A percentile compares a stretch with the other conserved stretches of the same genome.
phyloP scores from a whole-genome alignment of 2,888 invertebrate species.

The Napeogenes inachia region DNA sequence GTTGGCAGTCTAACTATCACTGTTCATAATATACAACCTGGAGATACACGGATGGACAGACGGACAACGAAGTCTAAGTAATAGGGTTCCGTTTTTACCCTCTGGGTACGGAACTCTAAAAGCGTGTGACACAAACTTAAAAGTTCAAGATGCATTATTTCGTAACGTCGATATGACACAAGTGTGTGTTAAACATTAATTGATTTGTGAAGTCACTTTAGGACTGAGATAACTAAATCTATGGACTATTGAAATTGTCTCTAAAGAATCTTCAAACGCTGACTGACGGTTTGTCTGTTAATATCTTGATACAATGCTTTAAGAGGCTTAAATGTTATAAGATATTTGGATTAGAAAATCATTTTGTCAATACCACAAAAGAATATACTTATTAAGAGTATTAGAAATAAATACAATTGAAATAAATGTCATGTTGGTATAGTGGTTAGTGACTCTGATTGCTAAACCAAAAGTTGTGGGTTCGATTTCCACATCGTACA shows the following conservation, averaged over 20 bases:
- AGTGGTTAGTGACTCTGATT: too few relatives aligned
- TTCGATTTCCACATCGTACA: too few relatives aligned
- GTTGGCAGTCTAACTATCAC: too few relatives aligned
- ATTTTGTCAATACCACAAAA: not conserved
- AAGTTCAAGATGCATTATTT: constrained; percentile 45
- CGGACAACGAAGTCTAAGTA: too few relatives aligned
- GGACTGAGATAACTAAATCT: constrained; percentile 54
- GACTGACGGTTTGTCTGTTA: not conserved
- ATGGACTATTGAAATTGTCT: constrained; percentile 25
- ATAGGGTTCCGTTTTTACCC: too few relatives aligned
- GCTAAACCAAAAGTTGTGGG: too few relatives aligned
- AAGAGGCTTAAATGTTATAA: not conserved
- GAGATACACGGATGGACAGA: too few relatives aligned
- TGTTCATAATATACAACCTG: too few relatives aligned
- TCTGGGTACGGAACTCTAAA: not conserved
- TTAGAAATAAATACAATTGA: not conserved
- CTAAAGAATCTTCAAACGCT: constrained; percentile 23
- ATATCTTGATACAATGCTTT: not conserved
- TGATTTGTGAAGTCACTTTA: constrained; percentile 63
- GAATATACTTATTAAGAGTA: not conserved
- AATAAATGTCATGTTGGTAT: too few relatives aligned
- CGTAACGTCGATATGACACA: constrained; percentile 66
- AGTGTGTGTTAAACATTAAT: constrained; percentile 67
- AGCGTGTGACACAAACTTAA: constrained; percentile 25
- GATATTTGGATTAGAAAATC: not conserved